Base-by-base conservation (phyloP, 2,113 vertebrate species). In the Poeciliopsis prolifica region DNA sequence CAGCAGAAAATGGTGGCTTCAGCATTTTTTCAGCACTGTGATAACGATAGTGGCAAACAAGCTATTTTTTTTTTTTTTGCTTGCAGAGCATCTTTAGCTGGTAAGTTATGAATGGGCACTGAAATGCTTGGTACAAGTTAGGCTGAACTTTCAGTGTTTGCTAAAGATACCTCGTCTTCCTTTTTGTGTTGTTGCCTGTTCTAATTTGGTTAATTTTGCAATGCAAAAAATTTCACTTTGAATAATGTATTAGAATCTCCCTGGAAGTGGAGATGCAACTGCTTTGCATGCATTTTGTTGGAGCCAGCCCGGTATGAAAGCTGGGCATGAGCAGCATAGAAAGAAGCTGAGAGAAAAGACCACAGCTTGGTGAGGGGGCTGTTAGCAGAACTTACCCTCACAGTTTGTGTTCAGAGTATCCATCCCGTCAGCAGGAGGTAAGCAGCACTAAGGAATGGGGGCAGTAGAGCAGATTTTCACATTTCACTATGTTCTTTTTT, bases 31-130 rank as follows among this genome's bases (percentile, higher is more conserved):
- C 61, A 51, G 72, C 19, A 33, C 68, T 77, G 7, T 77, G 13
- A 67, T 75, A 63, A 83, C 75, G 40, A 65, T 65, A 75, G 3
- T 1, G 24, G n/a, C 69, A 83, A 77, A 67, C 19, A 48, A 48
- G 1, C 44, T 48, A 1, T 35, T n/a, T 74, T 60, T 26, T 1
- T 37, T 35, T 37, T n/a, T 74, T 60, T 26, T 1, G 68, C 72
- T 58, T 83, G 61, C 84, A 79, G 51, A 84, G 70, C 80, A 89
- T 91, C 74, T 69, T 86, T 67, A 11, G 72, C 89, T 92, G 95
- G 96, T 97, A 95, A 95, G 95, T 92, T 83, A 70, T 61, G 33
- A 65, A 26, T 74, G 4, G 3, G 17, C 7, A 80, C 63, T 69
- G 19, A 69, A 28, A 17, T 74, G 29, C 65, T 28, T 31, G n/a